Evolutionary conservation across 1,140 invertebrate genomes (phyloP), one percentile per base, ranked within the genome.

Genomic region (Daktulosphaira vitifoliae): DNA sequence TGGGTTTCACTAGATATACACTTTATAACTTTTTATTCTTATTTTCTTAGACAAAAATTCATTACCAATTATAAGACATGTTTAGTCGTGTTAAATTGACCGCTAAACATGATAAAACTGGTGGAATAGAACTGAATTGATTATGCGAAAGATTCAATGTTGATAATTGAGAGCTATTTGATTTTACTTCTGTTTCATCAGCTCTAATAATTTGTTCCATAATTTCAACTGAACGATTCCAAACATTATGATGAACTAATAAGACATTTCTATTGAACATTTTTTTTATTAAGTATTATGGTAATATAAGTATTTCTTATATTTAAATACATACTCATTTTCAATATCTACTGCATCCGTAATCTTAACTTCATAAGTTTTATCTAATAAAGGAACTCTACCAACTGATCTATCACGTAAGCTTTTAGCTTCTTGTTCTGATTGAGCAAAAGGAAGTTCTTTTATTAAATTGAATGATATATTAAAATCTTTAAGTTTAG

Each of bases 121-220:
- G 79, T 1, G 96, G 96, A 39, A 97, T 84, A 62, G 81, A 83
- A 18, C 84, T 84, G 72, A 97, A 95, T 64, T 88, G 81, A 78
- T 97, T 97, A 75, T 94, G 90, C 0, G 92, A 86, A 23, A 98
- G 77, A 76, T 96, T 96, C 1, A 98, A 76, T 1, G 85, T 81
- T 1, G 82, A 78, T 48, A 90, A 76, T 38, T 83, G 81, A 26
- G 79, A 89, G 68, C 73, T 71, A 29, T 72, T 70, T 26, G 68
- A 69, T 50, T 70, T 51, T 38, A 49, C 65, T 20, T 70, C 39
- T 22, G 69, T 66, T 15, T 71, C 71, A 26, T 73, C 76, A 72
- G 76, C 67, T 76, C 76, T 77, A n/a, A 78, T 67, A 38, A 84
- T 80, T 65, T 85, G 83, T 68, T 88, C 85, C 0, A 81, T 83